phyloP scores from a whole-genome alignment of 1,140 invertebrate genomes.

The Matsumurasca onukii region DNA sequence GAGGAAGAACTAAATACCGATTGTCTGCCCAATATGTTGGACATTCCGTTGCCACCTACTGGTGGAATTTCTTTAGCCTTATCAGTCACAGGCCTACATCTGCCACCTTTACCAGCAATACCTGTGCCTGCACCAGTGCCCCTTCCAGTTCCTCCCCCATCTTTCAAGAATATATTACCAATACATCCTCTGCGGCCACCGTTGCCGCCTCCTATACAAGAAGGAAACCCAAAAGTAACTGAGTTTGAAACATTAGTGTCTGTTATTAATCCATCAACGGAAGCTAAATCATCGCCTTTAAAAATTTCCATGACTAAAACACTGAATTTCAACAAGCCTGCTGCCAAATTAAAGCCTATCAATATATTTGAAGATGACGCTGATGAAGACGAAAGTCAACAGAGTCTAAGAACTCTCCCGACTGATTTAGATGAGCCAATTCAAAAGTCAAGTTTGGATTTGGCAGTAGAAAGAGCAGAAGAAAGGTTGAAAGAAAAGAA shows the following conservation, averaged over 20 bases:
- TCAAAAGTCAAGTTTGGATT: constrained; percentile 3
- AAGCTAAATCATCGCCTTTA: not conserved
- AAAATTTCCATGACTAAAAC: not conserved
- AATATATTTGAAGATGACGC: constrained; percentile 32
- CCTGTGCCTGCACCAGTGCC: constrained; percentile 31
- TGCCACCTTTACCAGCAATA: not conserved
- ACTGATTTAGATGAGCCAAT: not conserved
- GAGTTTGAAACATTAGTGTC: constrained; percentile 11
- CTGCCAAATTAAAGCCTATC: constrained; percentile 13
- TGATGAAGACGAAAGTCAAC: constrained; percentile 22
- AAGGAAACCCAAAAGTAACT: not conserved
- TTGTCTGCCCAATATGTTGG: constrained; percentile 27
- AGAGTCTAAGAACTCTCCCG: not conserved
- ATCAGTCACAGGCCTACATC: not conserved
- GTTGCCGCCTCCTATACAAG: not conserved
- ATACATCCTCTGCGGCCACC: no score
- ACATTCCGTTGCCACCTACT: constrained; percentile 30
- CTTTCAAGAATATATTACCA: constrained; percentile 26
- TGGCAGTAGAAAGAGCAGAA: not conserved
- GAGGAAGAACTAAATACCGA: constrained; percentile 9
- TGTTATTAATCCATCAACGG: not conserved
- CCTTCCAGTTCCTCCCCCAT: constrained; percentile 13
- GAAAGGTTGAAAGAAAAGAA: not conserved
- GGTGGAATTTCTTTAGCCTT: not conserved
- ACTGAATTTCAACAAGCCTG: constrained; percentile 15